These are phyloP conservation scores for Tetramorium bicarinatum DNA, from an alignment of 2,888 invertebrate species.

Conservation along the genomic window DNA sequence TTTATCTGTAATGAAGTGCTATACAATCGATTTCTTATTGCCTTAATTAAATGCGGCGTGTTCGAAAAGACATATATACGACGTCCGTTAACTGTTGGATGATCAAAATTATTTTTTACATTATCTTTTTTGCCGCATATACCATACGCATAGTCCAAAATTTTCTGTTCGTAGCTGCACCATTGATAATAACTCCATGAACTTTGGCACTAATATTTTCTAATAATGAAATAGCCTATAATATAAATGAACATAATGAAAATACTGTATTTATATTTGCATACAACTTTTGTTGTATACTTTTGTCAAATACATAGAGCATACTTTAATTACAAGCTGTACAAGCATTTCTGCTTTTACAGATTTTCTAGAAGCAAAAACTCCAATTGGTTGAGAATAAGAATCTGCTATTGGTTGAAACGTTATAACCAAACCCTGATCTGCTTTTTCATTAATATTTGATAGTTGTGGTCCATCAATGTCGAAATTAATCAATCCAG, in stretches of 20 bases:
- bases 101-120: constrained; percentile 55
- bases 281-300: too few relatives aligned
- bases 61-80: constrained; percentile 69
- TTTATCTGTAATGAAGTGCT: not conserved
- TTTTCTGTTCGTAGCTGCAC: constrained; percentile 69
- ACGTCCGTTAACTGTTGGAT: constrained; percentile 58
- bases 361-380: not conserved
- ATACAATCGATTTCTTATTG: constrained; percentile 60
- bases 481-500: not conserved
- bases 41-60: constrained; percentile 67
- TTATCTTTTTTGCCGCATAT: constrained; percentile 53
- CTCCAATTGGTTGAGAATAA: not conserved
- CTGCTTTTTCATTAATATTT: not conserved
- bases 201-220: constrained; percentile 65
- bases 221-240: not conserved
- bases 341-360: not conserved
- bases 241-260: not conserved
- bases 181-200: constrained; percentile 69
- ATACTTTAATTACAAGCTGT: not conserved
- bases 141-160: constrained; percentile 67
- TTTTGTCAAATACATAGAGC: too few relatives aligned
- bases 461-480: not conserved
- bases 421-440: not conserved
- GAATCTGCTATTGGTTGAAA: not conserved
- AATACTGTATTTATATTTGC: too few relatives aligned